These are phyloP conservation scores for Poecile montanus DNA, from an alignment of 2,797 vertebrate genomes.

Conservation along the genomic window DNA sequence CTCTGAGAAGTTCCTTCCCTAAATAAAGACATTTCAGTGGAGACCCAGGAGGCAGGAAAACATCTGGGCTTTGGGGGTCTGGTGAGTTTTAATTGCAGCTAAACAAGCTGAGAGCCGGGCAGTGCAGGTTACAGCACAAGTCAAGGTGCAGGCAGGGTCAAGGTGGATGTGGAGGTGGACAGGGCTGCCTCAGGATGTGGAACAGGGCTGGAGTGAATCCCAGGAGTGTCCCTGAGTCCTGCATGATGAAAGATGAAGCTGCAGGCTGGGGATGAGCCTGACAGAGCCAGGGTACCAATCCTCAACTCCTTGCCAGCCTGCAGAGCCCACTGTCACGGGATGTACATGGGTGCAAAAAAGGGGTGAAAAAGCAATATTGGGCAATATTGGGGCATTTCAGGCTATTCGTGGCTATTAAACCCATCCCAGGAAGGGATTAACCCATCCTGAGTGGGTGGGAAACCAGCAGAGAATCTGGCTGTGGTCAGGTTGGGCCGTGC, in stretches of 20 bases:
- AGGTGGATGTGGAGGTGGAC: fast-evolving
- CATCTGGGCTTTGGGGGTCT: background rate
- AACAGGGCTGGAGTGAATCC: background rate
- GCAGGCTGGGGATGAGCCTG: background rate
- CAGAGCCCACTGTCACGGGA: fast-evolving
- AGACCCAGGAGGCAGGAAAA: background rate
- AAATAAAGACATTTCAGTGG: background rate
- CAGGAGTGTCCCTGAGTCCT: background rate
- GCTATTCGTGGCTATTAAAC: background rate
- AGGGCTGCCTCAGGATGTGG: background rate
- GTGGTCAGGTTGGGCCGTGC: fast-evolving
- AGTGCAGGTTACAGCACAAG: background rate
- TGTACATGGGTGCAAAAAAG: background rate
- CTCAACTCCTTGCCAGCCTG: background rate
- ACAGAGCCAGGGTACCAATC: background rate
- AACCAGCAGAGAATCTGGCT: background rate
- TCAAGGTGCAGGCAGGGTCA: background rate
- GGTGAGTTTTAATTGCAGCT: background rate
- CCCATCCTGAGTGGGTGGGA: background rate
- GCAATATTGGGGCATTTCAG: background rate
- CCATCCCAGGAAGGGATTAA: background rate
- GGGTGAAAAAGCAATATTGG: background rate
- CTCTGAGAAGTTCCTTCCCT: background rate
- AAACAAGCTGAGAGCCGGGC: background rate
- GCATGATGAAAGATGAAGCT: background rate